These are phyloP conservation scores for Arctia plantaginis DNA, from an alignment of 2,888 invertebrate species.

Conservation along the genomic window DNA sequence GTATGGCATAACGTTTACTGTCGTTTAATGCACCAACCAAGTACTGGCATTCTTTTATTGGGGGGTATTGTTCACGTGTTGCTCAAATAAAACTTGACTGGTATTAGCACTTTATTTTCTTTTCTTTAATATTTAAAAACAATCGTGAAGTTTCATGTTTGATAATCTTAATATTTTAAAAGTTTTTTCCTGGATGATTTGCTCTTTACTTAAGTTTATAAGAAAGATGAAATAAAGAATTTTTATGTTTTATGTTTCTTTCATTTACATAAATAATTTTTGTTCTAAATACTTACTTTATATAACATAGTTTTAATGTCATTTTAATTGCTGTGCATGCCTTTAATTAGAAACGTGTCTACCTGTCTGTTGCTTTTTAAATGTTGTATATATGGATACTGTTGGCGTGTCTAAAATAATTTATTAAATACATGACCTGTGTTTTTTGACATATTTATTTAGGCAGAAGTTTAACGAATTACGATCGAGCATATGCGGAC, in stretches of 20 bases:
- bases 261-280: too few relatives aligned
- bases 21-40: conserved; percentile 53
- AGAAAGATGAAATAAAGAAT: background rate
- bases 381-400: too few relatives aligned
- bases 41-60: conserved; percentile 48
- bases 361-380: too few relatives aligned
- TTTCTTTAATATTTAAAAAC: conserved; percentile 22
- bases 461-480: background rate
- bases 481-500: background rate
- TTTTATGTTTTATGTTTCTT: too few relatives aligned
- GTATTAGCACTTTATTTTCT: conserved; percentile 38
- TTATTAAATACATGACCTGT: too few relatives aligned
- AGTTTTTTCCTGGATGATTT: background rate
- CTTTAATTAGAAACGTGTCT: too few relatives aligned
- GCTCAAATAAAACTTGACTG: conserved; percentile 38
- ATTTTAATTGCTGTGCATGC: too few relatives aligned
- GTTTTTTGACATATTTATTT: background rate
- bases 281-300: too few relatives aligned
- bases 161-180: background rate
- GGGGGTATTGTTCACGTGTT: conserved; percentile 44
- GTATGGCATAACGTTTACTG: conserved; percentile 49
- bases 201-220: background rate
- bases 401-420: too few relatives aligned
- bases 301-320: too few relatives aligned
- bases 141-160: conserved; percentile 19